Evolutionary conservation across 2,888 invertebrate species (phyloP).

Genomic region (Timandra comae): DNA sequence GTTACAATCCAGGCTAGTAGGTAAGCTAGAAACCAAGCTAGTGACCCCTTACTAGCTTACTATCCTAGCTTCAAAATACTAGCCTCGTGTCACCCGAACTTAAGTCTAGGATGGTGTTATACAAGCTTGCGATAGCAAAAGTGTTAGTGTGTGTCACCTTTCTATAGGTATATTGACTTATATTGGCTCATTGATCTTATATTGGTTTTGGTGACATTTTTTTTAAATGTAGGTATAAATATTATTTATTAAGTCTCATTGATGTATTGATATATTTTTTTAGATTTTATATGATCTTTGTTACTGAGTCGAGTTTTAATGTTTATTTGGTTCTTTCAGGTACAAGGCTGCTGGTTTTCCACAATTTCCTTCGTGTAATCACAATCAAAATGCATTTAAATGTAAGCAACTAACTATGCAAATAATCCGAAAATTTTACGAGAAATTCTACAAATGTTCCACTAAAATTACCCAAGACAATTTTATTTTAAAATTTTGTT

Average conservation of each 20-base stretch:
- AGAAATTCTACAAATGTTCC: too few relatives aligned
- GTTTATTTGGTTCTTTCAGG: neutral
- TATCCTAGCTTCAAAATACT: too few relatives aligned
- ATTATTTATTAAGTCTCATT: neutral
- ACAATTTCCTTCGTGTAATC: neutral
- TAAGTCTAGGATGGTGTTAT: conserved; percentile 1
- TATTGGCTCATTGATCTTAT: neutral
- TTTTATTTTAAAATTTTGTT: conserved; percentile 14
- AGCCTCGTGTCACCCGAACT: too few relatives aligned
- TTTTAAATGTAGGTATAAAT: neutral
- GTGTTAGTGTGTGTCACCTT: neutral
- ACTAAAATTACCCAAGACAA: conserved; percentile 18
- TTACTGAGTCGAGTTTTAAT: neutral
- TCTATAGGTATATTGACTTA: neutral
- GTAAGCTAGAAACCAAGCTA: conserved; percentile 10
- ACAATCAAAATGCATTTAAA: neutral
- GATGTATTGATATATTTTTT: neutral
- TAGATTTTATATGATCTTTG: neutral
- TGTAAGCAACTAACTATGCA: neutral
- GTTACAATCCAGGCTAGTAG: conserved; percentile 8
- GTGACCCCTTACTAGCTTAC: conserved; percentile 8
- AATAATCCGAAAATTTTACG: neutral
- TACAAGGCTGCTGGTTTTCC: neutral
- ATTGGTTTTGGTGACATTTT: neutral
- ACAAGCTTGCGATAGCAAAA: neutral